Evolutionary conservation across 2,797 vertebrate genomes (phyloP), one percentile per base, ranked within the genome.

Genomic region (Clarias fuscus): DNA sequence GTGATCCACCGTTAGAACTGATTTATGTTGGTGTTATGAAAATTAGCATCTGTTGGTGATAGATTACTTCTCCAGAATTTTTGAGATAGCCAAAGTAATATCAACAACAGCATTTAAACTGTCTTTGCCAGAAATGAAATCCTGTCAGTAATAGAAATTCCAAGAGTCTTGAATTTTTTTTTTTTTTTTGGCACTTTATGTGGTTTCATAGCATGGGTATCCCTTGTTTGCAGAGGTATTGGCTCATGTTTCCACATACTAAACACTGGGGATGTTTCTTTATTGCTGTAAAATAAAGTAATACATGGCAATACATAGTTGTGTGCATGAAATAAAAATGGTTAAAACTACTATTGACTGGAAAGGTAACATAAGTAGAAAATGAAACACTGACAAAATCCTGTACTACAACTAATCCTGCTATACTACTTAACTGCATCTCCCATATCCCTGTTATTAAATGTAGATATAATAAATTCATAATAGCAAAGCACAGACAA

Each of bases 41-140:
- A 56, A 56, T 48, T 43, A 73, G 13, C 14, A 22, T 27, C 14
- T 27, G 24, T 27, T 27, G 24, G 15, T 76, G n/a, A 56, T 73
- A 15, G 71, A n/a, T 73, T 73, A 48, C 15, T 27, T 76, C 73
- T 56, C 48, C 73, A 75, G 72, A 75, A n/a, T 56, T 53, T 53
- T 17, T 75, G n/a, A 75, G 72, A 27, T 17, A 48, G 40, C 22
- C 71, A 73, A 48, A 56, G 40, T 33, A 48, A 43, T 5, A 73
- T n/a, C 30, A 70, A 40, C 43, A 73, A n/a, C 71, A 53, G 71
- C 71, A 73, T 24, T 43, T 48, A 2, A 48, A 11, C 22, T 43
- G 43, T 73, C 40, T 48, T 73, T 37, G 33, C 71, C 71, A 73
- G 20, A 43, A 72, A 43, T 72, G 37, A 8, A 40, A 43, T 72